A percentile compares a stretch with the other conserved stretches of the same genome.
Evolutionary conservation across 2,113 vertebrate species (phyloP).

Genomic region (Catharus minimus): DNA sequence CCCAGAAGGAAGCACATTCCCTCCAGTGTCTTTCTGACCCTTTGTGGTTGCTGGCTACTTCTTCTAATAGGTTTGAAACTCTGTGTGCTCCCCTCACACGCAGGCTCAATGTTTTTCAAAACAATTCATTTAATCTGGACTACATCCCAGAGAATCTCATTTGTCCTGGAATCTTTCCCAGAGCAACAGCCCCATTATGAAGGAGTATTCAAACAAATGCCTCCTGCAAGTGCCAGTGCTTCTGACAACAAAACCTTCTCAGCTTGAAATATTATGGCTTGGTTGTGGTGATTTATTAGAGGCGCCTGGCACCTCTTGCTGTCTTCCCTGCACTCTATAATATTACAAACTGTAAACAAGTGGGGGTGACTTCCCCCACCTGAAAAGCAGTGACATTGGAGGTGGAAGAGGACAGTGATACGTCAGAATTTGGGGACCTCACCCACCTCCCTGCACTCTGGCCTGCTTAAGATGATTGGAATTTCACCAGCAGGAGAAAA

Average conservation of each 20-base stretch:
- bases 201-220: constrained; percentile 66
- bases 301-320: constrained; percentile 25
- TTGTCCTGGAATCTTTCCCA: constrained; percentile 69
- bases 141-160: constrained; percentile 57
- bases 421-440: not conserved
- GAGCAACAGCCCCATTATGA: constrained; percentile 62
- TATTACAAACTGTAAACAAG: constrained; percentile 45
- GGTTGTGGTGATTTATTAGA: constrained; percentile 49
- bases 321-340: constrained; percentile 50
- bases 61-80: constrained; percentile 6
- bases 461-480: not conserved
- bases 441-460: not conserved
- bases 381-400: constrained; percentile 14
- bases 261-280: constrained; percentile 60
- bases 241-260: constrained; percentile 61
- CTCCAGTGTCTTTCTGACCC: constrained; percentile 5
- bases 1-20: not conserved
- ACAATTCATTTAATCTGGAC: constrained; percentile 68
- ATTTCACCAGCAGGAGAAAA: constrained; percentile 7
- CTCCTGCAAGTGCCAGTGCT: constrained; percentile 57
- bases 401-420: not conserved
- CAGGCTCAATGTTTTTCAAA: constrained; percentile 39
- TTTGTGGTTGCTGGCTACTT: constrained; percentile 34
- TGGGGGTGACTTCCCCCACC: not conserved
- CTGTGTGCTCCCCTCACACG: not conserved